Evolutionary conservation across 1,140 invertebrate genomes (phyloP).

Genomic region (Penaeus indicus): DNA sequence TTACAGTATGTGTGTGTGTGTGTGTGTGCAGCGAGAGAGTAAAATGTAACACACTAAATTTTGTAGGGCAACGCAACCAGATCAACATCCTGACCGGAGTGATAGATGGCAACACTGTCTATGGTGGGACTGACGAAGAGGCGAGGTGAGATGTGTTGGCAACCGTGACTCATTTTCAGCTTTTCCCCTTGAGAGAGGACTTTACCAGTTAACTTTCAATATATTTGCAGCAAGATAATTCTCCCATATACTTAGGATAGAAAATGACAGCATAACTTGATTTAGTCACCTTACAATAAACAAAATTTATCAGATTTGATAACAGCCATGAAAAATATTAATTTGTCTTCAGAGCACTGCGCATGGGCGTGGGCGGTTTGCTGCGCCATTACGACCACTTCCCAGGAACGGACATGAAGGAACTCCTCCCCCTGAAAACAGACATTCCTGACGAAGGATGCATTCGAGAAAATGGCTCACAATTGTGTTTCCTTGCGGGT

Average conservation of each 20-base stretch:
- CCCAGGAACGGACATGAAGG: constrained; percentile 68
- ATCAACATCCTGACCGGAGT: constrained; percentile 73
- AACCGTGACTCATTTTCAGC: no score
- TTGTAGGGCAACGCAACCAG: constrained; percentile 69
- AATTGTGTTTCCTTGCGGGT: constrained; percentile 63
- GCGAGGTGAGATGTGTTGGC: constrained; percentile 48
- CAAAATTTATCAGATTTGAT: no score
- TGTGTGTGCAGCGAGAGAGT: no score
- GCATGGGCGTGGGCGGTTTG: constrained; percentile 38
- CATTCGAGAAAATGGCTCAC: constrained; percentile 72
- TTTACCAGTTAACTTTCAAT: no score
- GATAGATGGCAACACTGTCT: constrained; percentile 74
- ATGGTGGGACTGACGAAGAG: constrained; percentile 66
- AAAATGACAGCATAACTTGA: no score
- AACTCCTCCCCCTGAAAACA: constrained; percentile 86
- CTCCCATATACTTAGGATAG: no score
- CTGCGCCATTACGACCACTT: constrained; percentile 34
- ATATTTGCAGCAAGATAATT: no score
- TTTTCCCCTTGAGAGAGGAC: no score
- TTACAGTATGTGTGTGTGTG: no score
- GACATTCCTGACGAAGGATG: constrained; percentile 93
- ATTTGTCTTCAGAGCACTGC: constrained; percentile 4
- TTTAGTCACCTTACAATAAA: no score
- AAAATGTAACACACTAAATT: background rate
- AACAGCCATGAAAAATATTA: no score